Percentiles rank a stretch among this genome's conserved stretches.
Conservation (phyloP, 2,797 vertebrate genomes). For the Poecile montanus region DNA sequence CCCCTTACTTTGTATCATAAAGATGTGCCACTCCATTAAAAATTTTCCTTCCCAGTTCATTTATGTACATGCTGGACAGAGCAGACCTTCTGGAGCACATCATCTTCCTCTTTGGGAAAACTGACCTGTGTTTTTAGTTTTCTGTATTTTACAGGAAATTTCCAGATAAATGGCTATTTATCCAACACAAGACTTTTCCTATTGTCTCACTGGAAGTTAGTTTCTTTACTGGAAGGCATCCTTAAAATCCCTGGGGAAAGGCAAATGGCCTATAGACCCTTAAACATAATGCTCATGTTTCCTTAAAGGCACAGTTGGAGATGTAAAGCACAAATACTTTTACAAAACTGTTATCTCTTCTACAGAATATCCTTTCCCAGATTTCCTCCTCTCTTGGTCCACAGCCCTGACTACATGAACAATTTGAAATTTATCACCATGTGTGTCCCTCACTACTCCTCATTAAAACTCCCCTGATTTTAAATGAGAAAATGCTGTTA, state of each 20-base stretch:
- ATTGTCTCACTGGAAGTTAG: background rate
- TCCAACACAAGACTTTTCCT: background rate
- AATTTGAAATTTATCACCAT: background rate
- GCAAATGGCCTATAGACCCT: background rate
- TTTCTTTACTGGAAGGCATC: background rate
- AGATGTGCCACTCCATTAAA: background rate
- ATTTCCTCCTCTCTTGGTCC: background rate
- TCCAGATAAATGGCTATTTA: background rate
- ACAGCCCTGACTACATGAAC: background rate
- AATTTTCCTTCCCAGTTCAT: background rate
- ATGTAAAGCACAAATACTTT: background rate
- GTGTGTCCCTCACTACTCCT: background rate
- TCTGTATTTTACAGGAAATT: background rate
- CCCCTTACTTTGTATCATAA: background rate
- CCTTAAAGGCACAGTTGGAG: background rate
- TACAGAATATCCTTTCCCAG: background rate
- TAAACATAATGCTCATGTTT: fast-evolving
- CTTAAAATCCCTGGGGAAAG: background rate
- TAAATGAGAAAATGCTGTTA: background rate
- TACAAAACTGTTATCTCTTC: background rate
- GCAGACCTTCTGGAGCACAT: background rate
- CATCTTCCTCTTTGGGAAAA: background rate
- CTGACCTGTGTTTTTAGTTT: background rate
- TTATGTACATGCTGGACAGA: background rate
- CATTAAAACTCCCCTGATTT: background rate